Evolutionary conservation across 2,113 vertebrate genomes (phyloP).

Genomic region (Asarcornis scutulata): DNA sequence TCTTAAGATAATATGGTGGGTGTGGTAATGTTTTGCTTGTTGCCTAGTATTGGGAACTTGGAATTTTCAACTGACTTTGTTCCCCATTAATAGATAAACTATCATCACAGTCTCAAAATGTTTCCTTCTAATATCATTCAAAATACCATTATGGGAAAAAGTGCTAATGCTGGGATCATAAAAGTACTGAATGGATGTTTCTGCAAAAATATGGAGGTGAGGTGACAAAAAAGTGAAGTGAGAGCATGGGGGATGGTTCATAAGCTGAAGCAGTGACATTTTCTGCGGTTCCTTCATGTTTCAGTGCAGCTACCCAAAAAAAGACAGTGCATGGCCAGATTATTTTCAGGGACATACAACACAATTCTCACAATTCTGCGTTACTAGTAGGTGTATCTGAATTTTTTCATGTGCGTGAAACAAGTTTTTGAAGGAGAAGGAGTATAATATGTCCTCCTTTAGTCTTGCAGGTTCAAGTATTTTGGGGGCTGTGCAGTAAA

Average conservation of each 20-base stretch:
- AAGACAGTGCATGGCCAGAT: background rate
- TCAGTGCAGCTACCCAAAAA: background rate
- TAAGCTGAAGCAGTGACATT: background rate
- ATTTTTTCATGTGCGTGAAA: background rate
- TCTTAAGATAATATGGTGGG: background rate
- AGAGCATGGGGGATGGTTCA: accelerated
- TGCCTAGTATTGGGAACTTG: background rate
- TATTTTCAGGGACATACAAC: background rate
- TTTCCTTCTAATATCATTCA: background rate
- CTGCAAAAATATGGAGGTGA: background rate
- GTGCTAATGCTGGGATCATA: background rate
- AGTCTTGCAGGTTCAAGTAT: background rate
- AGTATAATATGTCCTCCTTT: background rate
- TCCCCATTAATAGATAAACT: background rate
- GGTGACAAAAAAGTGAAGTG: background rate
- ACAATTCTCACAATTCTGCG: background rate
- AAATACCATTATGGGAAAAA: background rate
- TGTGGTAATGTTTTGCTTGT: background rate
- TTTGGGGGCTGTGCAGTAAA: background rate
- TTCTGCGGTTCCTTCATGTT: background rate
- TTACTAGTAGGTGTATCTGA: background rate
- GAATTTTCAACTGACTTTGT: background rate
- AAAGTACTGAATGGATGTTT: background rate
- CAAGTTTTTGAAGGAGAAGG: background rate
- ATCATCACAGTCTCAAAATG: background rate